Conservation (phyloP, 92 coral and sea anemone genomes). For the Hydrozoanthus gracilis region DNA sequence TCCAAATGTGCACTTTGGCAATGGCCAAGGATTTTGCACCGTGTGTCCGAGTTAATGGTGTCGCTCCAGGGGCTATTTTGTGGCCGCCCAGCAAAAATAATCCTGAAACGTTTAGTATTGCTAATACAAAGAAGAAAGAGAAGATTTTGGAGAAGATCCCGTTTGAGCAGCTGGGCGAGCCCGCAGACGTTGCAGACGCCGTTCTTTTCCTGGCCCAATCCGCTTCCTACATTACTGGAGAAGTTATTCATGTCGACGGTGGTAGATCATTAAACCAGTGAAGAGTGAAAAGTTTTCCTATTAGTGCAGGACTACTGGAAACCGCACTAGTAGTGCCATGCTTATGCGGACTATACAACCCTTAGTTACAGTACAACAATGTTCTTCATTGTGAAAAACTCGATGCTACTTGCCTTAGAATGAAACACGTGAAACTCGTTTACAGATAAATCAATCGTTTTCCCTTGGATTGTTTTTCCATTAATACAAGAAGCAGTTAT, state of each 20-base stretch:
- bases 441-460: no score
- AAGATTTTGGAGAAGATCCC: slow-evolving; percentile 65
- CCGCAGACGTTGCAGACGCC: slow-evolving; percentile 51
- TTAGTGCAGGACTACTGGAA: background rate
- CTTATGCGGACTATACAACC: no score
- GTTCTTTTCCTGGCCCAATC: slow-evolving; percentile 59
- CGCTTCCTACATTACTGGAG: slow-evolving; percentile 71
- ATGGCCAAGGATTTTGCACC: slow-evolving; percentile 81
- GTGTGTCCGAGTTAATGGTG: slow-evolving; percentile 74
- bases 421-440: no score
- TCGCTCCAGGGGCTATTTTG: slow-evolving; percentile 73
- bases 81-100: slow-evolving; percentile 50
- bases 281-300: background rate
- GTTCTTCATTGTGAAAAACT: no score
- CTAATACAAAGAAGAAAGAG: background rate
- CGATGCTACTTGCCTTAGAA: no score
- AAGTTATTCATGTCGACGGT: slow-evolving; percentile 72
- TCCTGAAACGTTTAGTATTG: background rate
- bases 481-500: no score
- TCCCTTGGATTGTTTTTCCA: no score
- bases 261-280: slow-evolving; percentile 66
- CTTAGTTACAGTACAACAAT: no score
- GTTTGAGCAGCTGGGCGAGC: slow-evolving; percentile 57
- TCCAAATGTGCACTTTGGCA: slow-evolving; percentile 72
- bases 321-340: no score